Evolutionary conservation across 2,113 vertebrate species (phyloP), one percentile per base, ranked within the genome.

Genomic region (Nannospalax galili): DNA sequence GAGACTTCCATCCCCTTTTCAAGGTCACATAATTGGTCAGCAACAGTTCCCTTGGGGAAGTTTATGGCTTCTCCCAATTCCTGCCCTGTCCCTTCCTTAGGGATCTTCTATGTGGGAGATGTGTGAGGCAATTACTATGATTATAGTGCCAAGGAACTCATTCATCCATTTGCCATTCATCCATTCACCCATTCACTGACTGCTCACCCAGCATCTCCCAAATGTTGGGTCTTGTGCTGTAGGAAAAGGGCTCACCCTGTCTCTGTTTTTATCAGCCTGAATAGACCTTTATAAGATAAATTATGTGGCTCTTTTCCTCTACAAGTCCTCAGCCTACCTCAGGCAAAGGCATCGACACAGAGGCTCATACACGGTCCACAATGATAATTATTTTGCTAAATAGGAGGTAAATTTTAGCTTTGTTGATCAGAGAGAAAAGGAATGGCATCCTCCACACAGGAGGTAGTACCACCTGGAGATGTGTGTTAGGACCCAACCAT

Each of bases 371-470:
- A 73, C 2, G 22, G 89, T 84, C 56, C 60, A 16, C 64, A 77
- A 7, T 70, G 65, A 78, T 58, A 87, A 86, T 82, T 62, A 73
- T 87, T 96, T 84, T 64, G 62, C 48, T 16, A 92, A 87, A 24
- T 14, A 70, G 40, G 5, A 70, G 58, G 22, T 93, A 45, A 92
- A 52, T 2, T 7, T 72, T 82, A 69, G 65, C 52, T 72, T 91
- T 28, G 93, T 28, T 19, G 16, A 90, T 81, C 67, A 92, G 60
- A 62, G 14, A 60, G 48, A 75, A 56, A 52, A 45, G 30, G 12
- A 20, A 7, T 22, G 45, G 20, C 80, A 56, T 32, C 48, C 42
- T 77, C 86, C 52, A 16, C 14, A 10, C 45, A 11, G 4, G 58
- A 16, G 26, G 40, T 1, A 17, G 22, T 14, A 17, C 20, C n/a